A percentile compares a stretch with the other conserved stretches of the same genome.
Conservation (phyloP, 2,888 invertebrate genomes). For the Spodoptera picta region DNA sequence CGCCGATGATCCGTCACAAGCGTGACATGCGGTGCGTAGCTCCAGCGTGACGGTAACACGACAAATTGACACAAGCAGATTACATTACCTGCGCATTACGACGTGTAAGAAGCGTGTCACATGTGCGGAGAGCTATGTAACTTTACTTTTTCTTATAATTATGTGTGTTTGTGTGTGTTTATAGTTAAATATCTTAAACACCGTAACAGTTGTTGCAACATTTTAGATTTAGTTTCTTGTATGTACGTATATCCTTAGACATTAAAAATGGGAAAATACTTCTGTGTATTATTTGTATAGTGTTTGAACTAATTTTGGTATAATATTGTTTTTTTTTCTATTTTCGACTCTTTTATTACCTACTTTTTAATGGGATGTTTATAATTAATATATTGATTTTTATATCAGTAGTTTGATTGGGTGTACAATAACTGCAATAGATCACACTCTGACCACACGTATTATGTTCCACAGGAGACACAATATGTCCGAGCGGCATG, state of each 20-base stretch:
- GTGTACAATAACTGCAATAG: no score
- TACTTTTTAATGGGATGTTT: not conserved
- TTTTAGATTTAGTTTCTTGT: no score
- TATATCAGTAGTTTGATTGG: not conserved
- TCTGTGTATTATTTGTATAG: not conserved
- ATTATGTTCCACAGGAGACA: slow-evolving; percentile 76
- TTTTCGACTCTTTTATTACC: not conserved
- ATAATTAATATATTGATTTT: not conserved
- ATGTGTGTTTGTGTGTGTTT: not conserved
- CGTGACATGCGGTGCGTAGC: slow-evolving; percentile 37
- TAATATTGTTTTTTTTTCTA: not conserved
- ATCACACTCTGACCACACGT: not conserved
- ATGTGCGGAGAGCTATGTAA: slow-evolving; percentile 23
- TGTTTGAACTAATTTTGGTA: not conserved
- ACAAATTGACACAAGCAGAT: slow-evolving; percentile 57
- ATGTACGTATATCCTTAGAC: no score
- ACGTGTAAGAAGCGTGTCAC: not conserved
- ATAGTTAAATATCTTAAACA: no score
- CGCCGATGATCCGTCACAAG: slow-evolving; percentile 19
- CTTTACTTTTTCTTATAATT: not conserved
- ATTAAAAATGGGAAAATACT: no score
- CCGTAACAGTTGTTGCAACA: no score
- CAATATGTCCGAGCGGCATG: slow-evolving; percentile 92
- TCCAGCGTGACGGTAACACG: slow-evolving; percentile 44
- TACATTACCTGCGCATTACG: slow-evolving; percentile 42